These are phyloP conservation scores for Bombus turneri DNA, from an alignment of 1,140 invertebrate species.

Conservation along the genomic window DNA sequence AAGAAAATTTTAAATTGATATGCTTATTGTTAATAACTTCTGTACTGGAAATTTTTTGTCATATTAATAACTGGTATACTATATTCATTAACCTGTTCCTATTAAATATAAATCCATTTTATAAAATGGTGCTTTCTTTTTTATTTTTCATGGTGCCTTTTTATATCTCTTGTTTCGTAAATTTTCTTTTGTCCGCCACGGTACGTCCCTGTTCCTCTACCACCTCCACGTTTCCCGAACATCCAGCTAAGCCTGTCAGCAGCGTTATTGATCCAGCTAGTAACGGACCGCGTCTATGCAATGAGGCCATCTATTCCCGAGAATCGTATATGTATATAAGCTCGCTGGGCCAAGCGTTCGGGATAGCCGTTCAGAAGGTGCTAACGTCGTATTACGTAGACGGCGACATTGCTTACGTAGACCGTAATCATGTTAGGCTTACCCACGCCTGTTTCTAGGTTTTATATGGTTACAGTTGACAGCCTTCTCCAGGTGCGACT, in stretches of 20 bases:
- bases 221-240: conserved; percentile 48
- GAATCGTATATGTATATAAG: conserved; percentile 4
- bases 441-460: neutral
- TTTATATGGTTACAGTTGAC: neutral
- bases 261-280: conserved; percentile 62
- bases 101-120: no score
- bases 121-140: no score
- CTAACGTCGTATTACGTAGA: conserved; percentile 7
- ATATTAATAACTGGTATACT: no score
- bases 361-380: neutral
- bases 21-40: no score
- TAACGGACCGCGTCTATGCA: conserved; percentile 53
- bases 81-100: no score
- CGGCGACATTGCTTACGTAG: neutral
- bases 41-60: no score
- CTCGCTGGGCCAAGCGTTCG: neutral
- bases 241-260: conserved; percentile 59
- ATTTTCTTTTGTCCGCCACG: no score
- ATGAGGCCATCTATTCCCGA: conserved; percentile 51
- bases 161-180: no score
- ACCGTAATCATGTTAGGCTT: neutral
- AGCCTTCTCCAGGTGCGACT: neutral
- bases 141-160: no score
- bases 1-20: no score
- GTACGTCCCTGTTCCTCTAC: conserved; percentile 25